Conservation (phyloP, 2,113 vertebrate species). For the Elgaria multicarinata region DNA sequence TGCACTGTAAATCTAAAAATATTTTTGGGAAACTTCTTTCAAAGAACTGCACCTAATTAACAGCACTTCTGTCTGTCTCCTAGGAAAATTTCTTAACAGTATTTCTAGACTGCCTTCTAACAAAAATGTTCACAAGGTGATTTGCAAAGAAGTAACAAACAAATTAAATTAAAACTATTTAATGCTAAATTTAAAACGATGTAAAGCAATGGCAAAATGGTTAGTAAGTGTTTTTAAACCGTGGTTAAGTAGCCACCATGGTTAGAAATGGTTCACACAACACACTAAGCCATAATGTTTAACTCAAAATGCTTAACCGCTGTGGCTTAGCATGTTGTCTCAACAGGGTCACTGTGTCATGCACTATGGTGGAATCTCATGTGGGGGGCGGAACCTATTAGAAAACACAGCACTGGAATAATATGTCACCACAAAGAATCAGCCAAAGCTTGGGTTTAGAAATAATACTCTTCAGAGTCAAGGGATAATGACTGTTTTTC, state of each 20-base stretch:
- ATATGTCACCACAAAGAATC: background rate
- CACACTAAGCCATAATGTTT: too few relatives aligned
- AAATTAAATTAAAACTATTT: background rate
- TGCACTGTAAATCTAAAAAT: background rate
- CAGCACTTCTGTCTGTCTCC: background rate
- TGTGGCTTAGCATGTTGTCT: too few relatives aligned
- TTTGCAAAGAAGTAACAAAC: background rate
- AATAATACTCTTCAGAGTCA: background rate
- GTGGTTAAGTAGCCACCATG: too few relatives aligned
- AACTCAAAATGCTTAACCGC: too few relatives aligned
- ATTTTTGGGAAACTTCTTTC: background rate
- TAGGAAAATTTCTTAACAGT: background rate
- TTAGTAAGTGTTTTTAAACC: too few relatives aligned
- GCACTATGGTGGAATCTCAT: too few relatives aligned
- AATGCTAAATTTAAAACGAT: background rate
- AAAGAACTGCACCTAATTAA: background rate
- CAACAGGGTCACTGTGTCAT: too few relatives aligned
- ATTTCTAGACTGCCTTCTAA: background rate
- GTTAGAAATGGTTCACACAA: too few relatives aligned
- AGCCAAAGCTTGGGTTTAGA: background rate
- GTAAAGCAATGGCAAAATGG: background rate
- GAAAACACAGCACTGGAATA: background rate
- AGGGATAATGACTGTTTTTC: background rate
- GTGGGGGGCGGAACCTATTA: too few relatives aligned
- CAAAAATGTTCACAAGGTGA: background rate